phyloP scores from a whole-genome alignment of 2,113 vertebrate genomes.

The Thymallus thymallus region DNA sequence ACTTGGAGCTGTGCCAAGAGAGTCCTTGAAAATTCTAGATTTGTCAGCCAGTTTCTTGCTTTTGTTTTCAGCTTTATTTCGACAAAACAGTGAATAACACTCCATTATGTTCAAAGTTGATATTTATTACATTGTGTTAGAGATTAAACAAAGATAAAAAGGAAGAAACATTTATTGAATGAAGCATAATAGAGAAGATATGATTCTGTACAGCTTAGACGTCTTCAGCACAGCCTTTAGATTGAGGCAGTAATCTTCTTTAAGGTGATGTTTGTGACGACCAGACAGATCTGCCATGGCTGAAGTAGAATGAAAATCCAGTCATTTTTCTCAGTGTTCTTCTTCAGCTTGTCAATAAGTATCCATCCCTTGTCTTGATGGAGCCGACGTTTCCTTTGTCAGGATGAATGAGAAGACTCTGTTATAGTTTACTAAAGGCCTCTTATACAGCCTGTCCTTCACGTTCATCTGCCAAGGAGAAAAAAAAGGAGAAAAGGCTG shows the following conservation, averaged over 20 bases:
- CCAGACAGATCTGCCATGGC: not conserved
- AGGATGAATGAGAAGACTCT: not conserved
- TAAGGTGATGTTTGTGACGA: not conserved
- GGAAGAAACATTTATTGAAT: too few relatives aligned
- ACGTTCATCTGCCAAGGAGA: slow-evolving; percentile 10
- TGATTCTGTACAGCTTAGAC: too few relatives aligned
- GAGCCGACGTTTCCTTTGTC: slow-evolving; percentile 6
- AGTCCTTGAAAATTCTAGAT: too few relatives aligned
- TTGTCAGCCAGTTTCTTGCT: too few relatives aligned
- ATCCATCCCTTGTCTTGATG: slow-evolving; percentile 4
- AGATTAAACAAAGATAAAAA: too few relatives aligned
- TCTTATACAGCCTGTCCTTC: not conserved
- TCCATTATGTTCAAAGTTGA: too few relatives aligned
- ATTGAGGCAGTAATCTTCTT: not conserved
- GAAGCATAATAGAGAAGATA: too few relatives aligned
- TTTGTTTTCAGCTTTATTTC: too few relatives aligned
- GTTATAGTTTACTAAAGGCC: slow-evolving; percentile 5
- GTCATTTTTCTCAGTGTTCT: not conserved
- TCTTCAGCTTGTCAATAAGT: not conserved
- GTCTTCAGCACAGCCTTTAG: too few relatives aligned
- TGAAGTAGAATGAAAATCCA: not conserved
- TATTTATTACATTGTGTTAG: too few relatives aligned
- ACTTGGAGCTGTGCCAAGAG: too few relatives aligned
- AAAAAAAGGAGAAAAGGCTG: slow-evolving; percentile 14
- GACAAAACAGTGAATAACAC: too few relatives aligned